Evolutionary conservation across 2,113 vertebrate species (phyloP), one percentile per base, ranked within the genome.

Genomic region (Pyxicephalus adspersus): DNA sequence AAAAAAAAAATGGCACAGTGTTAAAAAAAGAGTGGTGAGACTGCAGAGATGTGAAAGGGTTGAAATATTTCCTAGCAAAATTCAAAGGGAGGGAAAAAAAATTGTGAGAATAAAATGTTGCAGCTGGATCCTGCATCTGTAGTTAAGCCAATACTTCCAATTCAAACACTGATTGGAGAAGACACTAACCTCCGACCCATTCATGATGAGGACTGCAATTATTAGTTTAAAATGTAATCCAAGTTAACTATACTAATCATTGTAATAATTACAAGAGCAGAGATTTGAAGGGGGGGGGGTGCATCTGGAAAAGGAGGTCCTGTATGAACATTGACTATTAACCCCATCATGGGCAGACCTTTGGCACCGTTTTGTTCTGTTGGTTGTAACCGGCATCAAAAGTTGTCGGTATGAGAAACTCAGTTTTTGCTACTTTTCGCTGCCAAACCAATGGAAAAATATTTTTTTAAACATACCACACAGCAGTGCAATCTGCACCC

Each of bases 221-320:
- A 25, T 60, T 70, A 60, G 54, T 79, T 68, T 58, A 70, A 61
- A 68, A 25, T 29, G 34, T 58, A 67, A 79, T 66, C 77, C 29
- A 50, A 9, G 25, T 38, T 68, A 79, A 58, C 64, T 57, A 23
- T 57, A 66, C 63, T 38, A 70, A 70, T 79, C 68, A 79, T 64
- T 70, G 65, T 13, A 78, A 34, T 68, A 55, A 68, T 68, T 64
- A 52, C 25, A 54, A 50, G 50, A 66, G 28, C 64, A 68, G 31
- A 15, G n/a, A 57, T 20, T 38, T 26, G 22, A 18, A n/a, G 28
- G 23, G 31, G n/a, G 77, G 54, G 6, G 16, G 23, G 13, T 77
- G 63, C 63, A 67, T 63, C 63, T 67, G 63, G 45, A 31, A 57
- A 77, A 5, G 0, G 52, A n/a, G 29, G 18, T 54, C 20, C n/a